These are phyloP conservation scores for Phytoseiulus persimilis DNA, from an alignment of 2,888 invertebrate genomes.

Conservation along the genomic window DNA sequence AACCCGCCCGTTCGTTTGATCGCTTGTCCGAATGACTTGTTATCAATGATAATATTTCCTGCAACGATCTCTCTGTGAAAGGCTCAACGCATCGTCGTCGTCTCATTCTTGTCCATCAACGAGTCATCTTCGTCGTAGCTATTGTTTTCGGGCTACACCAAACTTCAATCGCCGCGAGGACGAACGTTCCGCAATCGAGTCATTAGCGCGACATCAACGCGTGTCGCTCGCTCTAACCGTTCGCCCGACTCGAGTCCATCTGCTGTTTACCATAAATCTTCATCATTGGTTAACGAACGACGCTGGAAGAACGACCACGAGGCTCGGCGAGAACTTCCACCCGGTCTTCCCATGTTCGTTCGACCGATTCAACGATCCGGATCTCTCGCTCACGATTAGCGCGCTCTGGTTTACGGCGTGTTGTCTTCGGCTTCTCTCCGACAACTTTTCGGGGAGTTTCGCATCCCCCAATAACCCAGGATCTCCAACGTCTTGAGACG, in stretches of 20 bases:
- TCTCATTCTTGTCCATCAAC: neutral
- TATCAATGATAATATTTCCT: conserved; percentile 5
- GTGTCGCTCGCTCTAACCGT: neutral
- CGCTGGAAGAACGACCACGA: neutral
- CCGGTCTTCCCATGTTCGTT: neutral
- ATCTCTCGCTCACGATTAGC: neutral
- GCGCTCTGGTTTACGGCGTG: neutral
- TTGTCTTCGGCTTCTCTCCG: neutral
- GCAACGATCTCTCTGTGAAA: neutral
- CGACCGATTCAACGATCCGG: neutral
- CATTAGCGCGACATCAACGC: neutral
- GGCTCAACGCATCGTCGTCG: neutral
- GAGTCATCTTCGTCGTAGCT: neutral
- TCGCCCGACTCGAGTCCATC: neutral
- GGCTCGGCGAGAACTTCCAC: neutral
- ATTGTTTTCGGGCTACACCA: neutral
- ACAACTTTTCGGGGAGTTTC: neutral
- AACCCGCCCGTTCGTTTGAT: neutral
- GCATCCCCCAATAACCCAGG: neutral
- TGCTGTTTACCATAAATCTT: neutral
- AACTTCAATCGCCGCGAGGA: neutral
- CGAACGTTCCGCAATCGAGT: neutral
- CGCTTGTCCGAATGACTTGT: neutral
- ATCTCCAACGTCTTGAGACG: neutral
- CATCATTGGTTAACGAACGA: neutral